phyloP scores from a whole-genome alignment of 1,140 invertebrate genomes.

The Pygmarrhopalites habei region DNA sequence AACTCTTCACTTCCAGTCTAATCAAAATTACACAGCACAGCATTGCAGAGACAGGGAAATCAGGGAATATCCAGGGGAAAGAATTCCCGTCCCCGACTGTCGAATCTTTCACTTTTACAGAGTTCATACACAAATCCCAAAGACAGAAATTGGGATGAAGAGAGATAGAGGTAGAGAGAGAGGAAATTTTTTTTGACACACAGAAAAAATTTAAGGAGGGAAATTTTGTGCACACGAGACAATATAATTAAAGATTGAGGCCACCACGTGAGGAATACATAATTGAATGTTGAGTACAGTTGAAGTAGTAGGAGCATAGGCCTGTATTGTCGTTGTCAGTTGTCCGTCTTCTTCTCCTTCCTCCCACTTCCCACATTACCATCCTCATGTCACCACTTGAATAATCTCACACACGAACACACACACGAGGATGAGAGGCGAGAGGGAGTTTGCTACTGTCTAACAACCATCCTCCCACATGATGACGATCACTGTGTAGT shows the following conservation, averaged over 20 bases:
- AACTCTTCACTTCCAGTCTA: background rate
- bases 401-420: background rate
- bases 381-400: background rate
- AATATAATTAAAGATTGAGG: constrained; percentile 16
- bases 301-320: background rate
- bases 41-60: too few relatives aligned
- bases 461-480: too few relatives aligned
- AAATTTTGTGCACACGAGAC: constrained; percentile 5
- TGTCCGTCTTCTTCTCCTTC: background rate
- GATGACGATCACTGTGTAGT: too few relatives aligned
- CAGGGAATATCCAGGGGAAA: too few relatives aligned
- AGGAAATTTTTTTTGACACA: too few relatives aligned
- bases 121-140: background rate
- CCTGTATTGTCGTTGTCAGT: background rate
- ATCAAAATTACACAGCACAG: background rate
- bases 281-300: background rate
- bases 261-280: constrained; percentile 8
- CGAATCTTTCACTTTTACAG: too few relatives aligned
- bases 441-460: too few relatives aligned
- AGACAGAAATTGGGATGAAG: background rate
- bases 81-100: too few relatives aligned
- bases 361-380: background rate
- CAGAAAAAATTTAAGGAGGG: too few relatives aligned
- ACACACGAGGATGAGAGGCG: background rate
- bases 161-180: background rate